Base-by-base conservation (phyloP, 2,888 invertebrate species). In the Priocnemis perturbator region DNA sequence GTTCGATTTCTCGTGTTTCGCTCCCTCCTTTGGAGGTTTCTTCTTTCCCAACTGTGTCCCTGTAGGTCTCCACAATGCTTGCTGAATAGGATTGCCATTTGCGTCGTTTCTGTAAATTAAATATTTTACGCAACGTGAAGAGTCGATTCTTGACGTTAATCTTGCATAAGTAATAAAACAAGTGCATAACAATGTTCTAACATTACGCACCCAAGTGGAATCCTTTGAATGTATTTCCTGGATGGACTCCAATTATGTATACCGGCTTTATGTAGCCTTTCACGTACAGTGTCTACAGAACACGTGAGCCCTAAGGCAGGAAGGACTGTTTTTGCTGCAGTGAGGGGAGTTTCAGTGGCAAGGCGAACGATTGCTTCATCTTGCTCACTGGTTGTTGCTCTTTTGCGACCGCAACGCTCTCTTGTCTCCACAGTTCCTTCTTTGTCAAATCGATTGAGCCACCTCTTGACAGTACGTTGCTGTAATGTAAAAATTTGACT, bases 171-270 rank as follows among this genome's bases (percentile, higher is more conserved):
- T 5, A 26, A 52, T 52, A 52, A 3, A 20, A 11, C 1, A 2
- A 52, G 7, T 11, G 37, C 2, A 11, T 11, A 37, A 11, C 11
- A 37, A 11, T 37, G 37, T 37, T 7, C 20, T 48, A 0, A 21
- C 37, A 4, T 2, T 45, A 74, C 67, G 20, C 75, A 89, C 89
- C 85, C 85, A 14, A 88, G 73, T 3, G 88, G 83, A 68, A 89
- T 87, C 63, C 83, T 87, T 69, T 88, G 86, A 78, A 89, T 89
- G 52, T 89, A 88, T 67, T 89, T 89, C 26, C 85, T 82, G 0
- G 88, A 88, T 0, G 88, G 89, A 65, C 86, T 89, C 89, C 89
- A 89, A 63, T 88, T 89, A 68, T 89, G 89, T 65, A 89, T 89
- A 45, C 89, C 89, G 68, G 89, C 89, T 81, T 88, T 89, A 59